A percentile compares a stretch with the other conserved stretches of the same genome.
Conservation (phyloP, 1,140 invertebrate species). For the Brachionus koreanus region DNA sequence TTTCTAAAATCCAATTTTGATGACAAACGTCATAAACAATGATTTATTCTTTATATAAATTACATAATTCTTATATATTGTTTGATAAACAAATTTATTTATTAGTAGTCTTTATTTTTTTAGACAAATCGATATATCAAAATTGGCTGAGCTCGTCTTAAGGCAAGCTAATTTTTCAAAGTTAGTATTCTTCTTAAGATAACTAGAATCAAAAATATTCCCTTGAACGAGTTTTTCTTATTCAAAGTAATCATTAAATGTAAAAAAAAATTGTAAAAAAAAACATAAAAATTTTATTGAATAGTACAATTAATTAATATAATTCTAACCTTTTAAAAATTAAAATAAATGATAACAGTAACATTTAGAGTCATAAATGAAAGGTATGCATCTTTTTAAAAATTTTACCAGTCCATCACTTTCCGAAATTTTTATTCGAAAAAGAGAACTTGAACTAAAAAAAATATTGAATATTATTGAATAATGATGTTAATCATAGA, state of each 20-base stretch:
- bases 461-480: too few relatives aligned
- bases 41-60: background rate
- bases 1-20: background rate
- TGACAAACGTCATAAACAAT: background rate
- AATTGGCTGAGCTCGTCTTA: background rate
- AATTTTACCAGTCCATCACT: too few relatives aligned
- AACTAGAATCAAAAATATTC: background rate
- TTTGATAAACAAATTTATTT: background rate
- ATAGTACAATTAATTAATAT: background rate
- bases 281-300: too few relatives aligned
- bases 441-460: too few relatives aligned
- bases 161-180: too few relatives aligned
- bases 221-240: too few relatives aligned
- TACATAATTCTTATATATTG: background rate
- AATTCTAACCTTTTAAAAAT: background rate
- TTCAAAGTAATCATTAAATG: too few relatives aligned
- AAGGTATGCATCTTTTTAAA: background rate
- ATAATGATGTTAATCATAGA: too few relatives aligned
- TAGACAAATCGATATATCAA: background rate
- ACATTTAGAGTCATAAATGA: background rate
- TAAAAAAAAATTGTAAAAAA: too few relatives aligned
- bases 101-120: background rate
- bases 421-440: too few relatives aligned
- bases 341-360: background rate
- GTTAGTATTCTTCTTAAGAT: too few relatives aligned